Evolutionary conservation across 2,797 vertebrate species (phyloP), one percentile per base, ranked within the genome.

Genomic region (Halcyon chelicuti): DNA sequence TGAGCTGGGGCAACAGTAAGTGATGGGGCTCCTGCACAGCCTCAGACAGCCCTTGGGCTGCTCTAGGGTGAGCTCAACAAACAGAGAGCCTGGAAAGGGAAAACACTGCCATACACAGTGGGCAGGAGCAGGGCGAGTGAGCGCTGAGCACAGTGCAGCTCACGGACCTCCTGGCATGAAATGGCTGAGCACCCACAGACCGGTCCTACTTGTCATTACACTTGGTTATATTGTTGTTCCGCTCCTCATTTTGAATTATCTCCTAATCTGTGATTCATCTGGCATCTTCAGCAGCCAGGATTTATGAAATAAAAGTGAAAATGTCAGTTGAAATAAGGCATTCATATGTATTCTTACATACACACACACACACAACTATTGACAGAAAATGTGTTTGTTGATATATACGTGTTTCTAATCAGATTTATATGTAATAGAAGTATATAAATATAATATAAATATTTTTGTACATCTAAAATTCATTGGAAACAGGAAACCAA

Each of bases 401-500:
- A 21, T 42, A 33, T 22, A 25, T 79, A 47, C 3, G 4, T 66
- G 76, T 74, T 84, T 88, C 86, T 58, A 42, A 93, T 72, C 70
- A 78, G n/a, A 68, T 84, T 74, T 90, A 57, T 74, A 26, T n/a
- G 33, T n/a, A 40, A 19, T 47, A 28, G 57, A 63, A 73, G 35
- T n/a, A 55, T 39, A 51, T 40, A 14, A 63, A 35, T 29, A 11
- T 49, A 71, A 65, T 51, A 65, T 51, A 71, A 86, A 78, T n/a
- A 25, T 44, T 93, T 77, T 79, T 60, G 47, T 78, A 71, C 28
- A 14, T 47, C 68, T 39, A 84, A 77, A 92, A 78, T 42, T 78
- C 12, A 58, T 37, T 81, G 37, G 85, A 88, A 93, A 86, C 37
- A 71, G 71, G 85, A 94, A 93, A 83, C 57, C 29, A 40, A 54